Base-by-base conservation (phyloP, 1,140 invertebrate genomes). In the Atta colombica region DNA sequence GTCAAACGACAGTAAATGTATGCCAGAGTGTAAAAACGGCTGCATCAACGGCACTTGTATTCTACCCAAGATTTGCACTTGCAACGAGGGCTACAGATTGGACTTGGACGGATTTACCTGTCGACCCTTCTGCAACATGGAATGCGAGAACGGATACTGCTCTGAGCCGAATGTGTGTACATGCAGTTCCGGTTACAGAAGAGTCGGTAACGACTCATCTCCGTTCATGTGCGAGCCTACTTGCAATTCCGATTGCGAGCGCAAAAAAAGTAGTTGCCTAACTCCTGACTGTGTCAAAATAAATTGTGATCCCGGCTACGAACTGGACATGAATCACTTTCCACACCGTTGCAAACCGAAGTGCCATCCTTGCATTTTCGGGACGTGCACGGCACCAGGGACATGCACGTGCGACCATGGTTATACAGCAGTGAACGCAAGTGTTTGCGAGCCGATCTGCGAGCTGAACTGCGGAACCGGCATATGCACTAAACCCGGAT, bases 31-130 rank as follows among this genome's bases (percentile, higher is more conserved):
- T 85, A 90, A 75, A 0, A 75, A 91, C 5, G 77, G 91, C 8
- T 97, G 97, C 86, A 92, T 96, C 12, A 96, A 97, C 89, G 96
- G 96, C 0, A 95, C 95, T 8, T 97, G 97, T 90, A 93, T 95
- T 12, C 96, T 95, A 0, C 96, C 96, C 6, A 95, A 97, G 12
- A 94, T 93, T 3, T 97, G 97, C 94, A 16, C 91, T 8, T 96
- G 94, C 74, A 14, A 89, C 28, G 14, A 80, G 0, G 87, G 77
- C 2, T 92, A 89, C 45, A 63, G 10, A 31, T 3, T 86, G 58
- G 28, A 51, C n/a, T n/a, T 63, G 7, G 45, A 80, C 28, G 75
- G 63, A 6, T 53, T 35, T 8, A 80, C 51, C 0, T 86, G 85
- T 8, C 25, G 4, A 18, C 94, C 96, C 0, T 87, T 93, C 61